Evolutionary conservation across 1,140 invertebrate genomes (phyloP).

Genomic region (Euschistus heros): DNA sequence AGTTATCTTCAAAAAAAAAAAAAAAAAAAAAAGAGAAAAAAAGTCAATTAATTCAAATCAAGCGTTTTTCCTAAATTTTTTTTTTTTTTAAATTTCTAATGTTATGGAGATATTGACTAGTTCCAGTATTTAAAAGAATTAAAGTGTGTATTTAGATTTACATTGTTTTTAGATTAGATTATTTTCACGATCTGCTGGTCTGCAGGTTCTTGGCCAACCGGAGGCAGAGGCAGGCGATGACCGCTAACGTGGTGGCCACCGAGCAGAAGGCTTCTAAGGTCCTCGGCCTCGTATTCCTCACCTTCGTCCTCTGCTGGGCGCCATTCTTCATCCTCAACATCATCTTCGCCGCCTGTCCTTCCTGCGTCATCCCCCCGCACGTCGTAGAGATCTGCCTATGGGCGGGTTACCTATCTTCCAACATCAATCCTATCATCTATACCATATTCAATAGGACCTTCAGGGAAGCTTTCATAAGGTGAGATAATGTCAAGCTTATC

Average conservation of each 20-base stretch:
- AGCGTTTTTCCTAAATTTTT: too few species aligned
- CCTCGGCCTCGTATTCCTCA: conserved; percentile 78
- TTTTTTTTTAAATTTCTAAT: too few species aligned
- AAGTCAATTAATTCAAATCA: too few species aligned
- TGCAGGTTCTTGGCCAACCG: conserved; percentile 29
- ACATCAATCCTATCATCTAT: conserved; percentile 76
- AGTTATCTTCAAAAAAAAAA: too few species aligned
- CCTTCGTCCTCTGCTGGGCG: conserved; percentile 81
- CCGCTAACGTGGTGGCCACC: conserved; percentile 65
- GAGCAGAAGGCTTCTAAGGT: conserved; percentile 74
- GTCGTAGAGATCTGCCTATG: conserved; percentile 69
- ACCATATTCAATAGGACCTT: conserved; percentile 83
- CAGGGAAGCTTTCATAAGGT: conserved; percentile 71
- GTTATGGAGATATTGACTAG: too few species aligned
- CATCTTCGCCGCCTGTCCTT: conserved; percentile 56
- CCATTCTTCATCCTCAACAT: conserved; percentile 84
- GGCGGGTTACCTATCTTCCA: conserved; percentile 81
- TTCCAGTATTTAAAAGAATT: too few species aligned
- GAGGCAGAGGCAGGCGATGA: conserved; percentile 44
- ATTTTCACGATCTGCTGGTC: too few species aligned
- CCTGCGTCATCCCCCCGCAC: conserved; percentile 54
- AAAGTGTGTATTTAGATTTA: too few species aligned
- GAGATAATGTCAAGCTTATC: conserved; percentile 30
- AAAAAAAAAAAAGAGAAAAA: too few species aligned
- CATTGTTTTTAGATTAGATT: too few species aligned